Base-by-base conservation (phyloP, 2,888 invertebrate genomes). In the Epirrhoe alternata region DNA sequence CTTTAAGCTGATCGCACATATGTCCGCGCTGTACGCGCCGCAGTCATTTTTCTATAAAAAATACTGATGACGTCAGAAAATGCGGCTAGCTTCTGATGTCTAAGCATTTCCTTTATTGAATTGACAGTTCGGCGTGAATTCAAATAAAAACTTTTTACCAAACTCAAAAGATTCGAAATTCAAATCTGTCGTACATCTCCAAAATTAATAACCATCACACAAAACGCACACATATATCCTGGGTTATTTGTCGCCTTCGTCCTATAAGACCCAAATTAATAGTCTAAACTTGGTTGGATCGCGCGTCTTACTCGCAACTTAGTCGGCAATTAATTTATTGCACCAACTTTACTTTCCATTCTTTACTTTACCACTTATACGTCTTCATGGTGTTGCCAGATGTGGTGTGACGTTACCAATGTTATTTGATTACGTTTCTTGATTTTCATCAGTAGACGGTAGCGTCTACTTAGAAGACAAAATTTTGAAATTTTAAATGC, bases 321-420 rank as follows among this genome's bases (percentile, higher is more conserved):
- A 88, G 87, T 86, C 83, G 81, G 81, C 89, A 90, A 93, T 92
- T 92, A 92, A 93, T 92, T 91, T 93, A 92, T 91, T 87, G 86
- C 86, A 75, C 82, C 74, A 92, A 92, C 90, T 92, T 92, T 90
- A 89, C 87, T 89, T 90, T 89, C 85, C 86, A 87, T 92, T 92
- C 90, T 89, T 91, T 92, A 86, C 90, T 84, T 87, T 86, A 84
- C 82, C 85, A 84, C 89, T 89, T 90, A 88, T 83, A 85, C 81
- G 79, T 80, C 77, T 80, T 80, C 73, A 73, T 75, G 73, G 78
- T 77, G 86, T 81, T 85, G 81, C 86, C 77, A 82, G 24, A 8
- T 38, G 30, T 24, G 17, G 14, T 5, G 5, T 42, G 12, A 12
- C 12, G 12, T 42, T 42, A 42, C 12, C 38, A 42, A 12, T 42